Evolutionary conservation across 2,797 vertebrate species (phyloP), one percentile per base, ranked within the genome.

Genomic region (Pempheris klunzingeri): DNA sequence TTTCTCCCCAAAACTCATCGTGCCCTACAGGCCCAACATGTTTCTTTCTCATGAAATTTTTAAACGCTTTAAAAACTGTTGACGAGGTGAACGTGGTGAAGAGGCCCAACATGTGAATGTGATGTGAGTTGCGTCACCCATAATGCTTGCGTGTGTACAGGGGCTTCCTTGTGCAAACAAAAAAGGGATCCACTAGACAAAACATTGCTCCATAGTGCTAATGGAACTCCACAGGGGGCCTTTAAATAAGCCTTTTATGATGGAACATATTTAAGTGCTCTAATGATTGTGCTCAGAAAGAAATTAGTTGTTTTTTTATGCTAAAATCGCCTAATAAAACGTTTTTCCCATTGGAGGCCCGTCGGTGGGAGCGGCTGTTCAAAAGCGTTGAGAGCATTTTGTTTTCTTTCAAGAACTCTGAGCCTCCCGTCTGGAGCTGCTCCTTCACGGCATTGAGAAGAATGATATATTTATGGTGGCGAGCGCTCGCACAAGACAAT

Each of bases 281-380:
- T 13, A 59, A 26, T 70, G 30, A 47, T 55, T 34, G 26, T 44
- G 11, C 14, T 39, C 34, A 47, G 4, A 71, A 36, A 11, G 6
- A 0, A 0, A n/a, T n/a, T n/a, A n/a, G n/a, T n/a, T n/a, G n/a
- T n/a, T 17, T 12, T 52, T 49, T 62, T 68, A 9, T 67, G 24
- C 6, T 38, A 60, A 82, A 67, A 52, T 14, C 66, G 22, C 41
- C 52, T 58, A 88, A 82, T 81, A 87, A 89, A 83, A n/a, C 3
- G 24, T 62, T 47, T 52, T 32, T n/a, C 2, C 18, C 44, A 18
- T 39, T 47, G 4, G 14, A 50, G 28, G 34, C 54, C 24, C 61
- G 54, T 71, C 15, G 0, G 7, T 10, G n/a, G 15, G 0, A 17
- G 26, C 24, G 17, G 32, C 32, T 57, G 26, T 69, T 49, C 5